Base-by-base conservation (phyloP, 2,888 invertebrate genomes). In the Melitaea athalia region DNA sequence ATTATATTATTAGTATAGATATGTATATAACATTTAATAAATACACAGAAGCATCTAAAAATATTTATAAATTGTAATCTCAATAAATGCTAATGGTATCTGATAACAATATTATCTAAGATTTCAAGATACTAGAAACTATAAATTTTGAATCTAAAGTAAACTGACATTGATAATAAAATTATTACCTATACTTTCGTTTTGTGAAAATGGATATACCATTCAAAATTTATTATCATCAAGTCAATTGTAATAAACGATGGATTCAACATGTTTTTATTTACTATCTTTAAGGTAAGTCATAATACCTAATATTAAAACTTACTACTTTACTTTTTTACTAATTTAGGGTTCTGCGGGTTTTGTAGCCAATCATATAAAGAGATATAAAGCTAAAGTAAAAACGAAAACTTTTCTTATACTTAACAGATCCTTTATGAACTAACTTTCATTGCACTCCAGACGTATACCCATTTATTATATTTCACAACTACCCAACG, bases 401-500 rank as follows among this genome's bases (percentile, higher is more conserved):
- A 24, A 24, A 24, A 24, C 24, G 24, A 24, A 24, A 24, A 24
- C 24, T 43, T 43, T 43, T 43, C 43, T 43, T 10, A 43, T 43
- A 43, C n/a, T n/a, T n/a, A n/a, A 3, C 24, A 24, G 24, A 24
- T 24, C 10, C 24, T 14, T 55, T 31, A 55, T 55, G 33, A 52
- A 24, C 17, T 55, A 33, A 55, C 33, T 0, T 55, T 33, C 7
- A 31, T 14, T 53, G 14, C 15, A 38, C 15, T 57, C 38, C 15
- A 57, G 10, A 57, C 42, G 11, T 57, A n/a, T 15, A 12, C 33
- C 45, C 42, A 60, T 53, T 43, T 12, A 59, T 52, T 43, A 33
- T 31, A 52, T 59, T 61, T 57, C 42, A 55, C 53, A 42, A 38
- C 17, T 47, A 55, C 15, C n/a, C 43, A 55, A 55, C 38, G 14